phyloP scores from a whole-genome alignment of 2,113 vertebrate genomes.

The Myrmecobius fasciatus region DNA sequence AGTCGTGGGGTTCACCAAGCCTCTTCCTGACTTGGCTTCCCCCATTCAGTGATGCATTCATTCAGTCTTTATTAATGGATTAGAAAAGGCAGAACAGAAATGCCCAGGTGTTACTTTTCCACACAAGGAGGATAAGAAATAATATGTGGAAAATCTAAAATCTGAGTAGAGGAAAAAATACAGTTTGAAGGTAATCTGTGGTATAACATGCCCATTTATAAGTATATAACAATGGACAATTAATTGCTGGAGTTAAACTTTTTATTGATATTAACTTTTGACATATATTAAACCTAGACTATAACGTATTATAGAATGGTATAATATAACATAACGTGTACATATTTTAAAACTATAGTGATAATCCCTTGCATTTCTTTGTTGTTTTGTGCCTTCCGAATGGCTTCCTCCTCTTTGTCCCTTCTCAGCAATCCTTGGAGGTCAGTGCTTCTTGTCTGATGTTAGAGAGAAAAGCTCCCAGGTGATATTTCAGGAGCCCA shows the following conservation, averaged over 20 bases:
- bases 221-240: not conserved
- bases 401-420: not conserved
- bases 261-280: not conserved
- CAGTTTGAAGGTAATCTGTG: not conserved
- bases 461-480: not conserved
- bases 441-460: not conserved
- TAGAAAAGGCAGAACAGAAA: constrained; percentile 28
- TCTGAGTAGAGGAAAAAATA: not conserved
- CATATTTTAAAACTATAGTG: not conserved
- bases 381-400: not conserved
- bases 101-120: not conserved
- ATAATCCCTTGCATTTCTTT: not conserved
- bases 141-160: not conserved
- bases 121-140: not conserved
- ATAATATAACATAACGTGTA: not conserved
- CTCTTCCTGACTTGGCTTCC: not conserved
- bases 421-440: not conserved
- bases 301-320: not conserved
- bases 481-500: not conserved
- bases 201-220: not conserved
- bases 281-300: not conserved
- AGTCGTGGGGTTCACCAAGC: not conserved
- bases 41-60: not conserved
- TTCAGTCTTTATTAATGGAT: not conserved
- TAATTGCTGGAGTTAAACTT: not conserved